A percentile compares a stretch with the other conserved stretches of the same genome.
These are phyloP conservation scores for Napeogenes inachia DNA, from an alignment of 2,888 invertebrate genomes.

Conservation along the genomic window DNA sequence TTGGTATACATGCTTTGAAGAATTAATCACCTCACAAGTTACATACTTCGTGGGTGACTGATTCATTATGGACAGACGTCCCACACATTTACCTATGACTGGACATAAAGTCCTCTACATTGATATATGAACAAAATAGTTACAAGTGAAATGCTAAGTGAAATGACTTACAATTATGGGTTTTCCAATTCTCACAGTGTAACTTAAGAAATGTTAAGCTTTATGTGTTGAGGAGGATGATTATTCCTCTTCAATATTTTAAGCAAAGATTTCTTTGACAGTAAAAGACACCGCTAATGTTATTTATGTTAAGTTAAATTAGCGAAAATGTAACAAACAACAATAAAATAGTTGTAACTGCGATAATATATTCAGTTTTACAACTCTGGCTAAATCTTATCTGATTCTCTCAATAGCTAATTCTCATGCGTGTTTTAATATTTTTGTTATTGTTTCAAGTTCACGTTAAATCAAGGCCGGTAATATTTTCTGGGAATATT, in stretches of 20 bases:
- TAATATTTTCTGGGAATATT: slow-evolving; percentile 34
- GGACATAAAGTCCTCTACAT: slow-evolving; percentile 13
- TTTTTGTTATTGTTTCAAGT: slow-evolving; percentile 30
- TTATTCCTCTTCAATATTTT: no score
- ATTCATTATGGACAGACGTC: slow-evolving; percentile 61
- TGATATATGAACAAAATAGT: not conserved
- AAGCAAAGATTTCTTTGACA: not conserved
- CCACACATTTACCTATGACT: slow-evolving; percentile 48
- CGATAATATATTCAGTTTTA: slow-evolving; percentile 19
- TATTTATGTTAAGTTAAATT: slow-evolving; percentile 8
- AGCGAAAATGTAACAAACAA: slow-evolving; percentile 11
- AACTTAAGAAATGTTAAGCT: no score
- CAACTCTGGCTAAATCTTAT: slow-evolving; percentile 23
- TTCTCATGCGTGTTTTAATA: slow-evolving; percentile 32
- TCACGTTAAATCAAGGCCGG: slow-evolving; percentile 30
- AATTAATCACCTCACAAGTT: slow-evolving; percentile 29
- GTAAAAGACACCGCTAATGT: slow-evolving; percentile 5
- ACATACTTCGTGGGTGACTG: slow-evolving; percentile 66
- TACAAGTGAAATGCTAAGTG: no score
- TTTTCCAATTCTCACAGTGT: no score
- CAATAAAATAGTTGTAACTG: slow-evolving; percentile 19
- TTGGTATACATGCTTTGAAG: no score
- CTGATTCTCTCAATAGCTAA: slow-evolving; percentile 23
- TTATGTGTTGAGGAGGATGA: no score
- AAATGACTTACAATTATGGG: no score